These are phyloP conservation scores for Neocrepidodera transversa DNA, from an alignment of 2,888 invertebrate genomes.

Conservation along the genomic window DNA sequence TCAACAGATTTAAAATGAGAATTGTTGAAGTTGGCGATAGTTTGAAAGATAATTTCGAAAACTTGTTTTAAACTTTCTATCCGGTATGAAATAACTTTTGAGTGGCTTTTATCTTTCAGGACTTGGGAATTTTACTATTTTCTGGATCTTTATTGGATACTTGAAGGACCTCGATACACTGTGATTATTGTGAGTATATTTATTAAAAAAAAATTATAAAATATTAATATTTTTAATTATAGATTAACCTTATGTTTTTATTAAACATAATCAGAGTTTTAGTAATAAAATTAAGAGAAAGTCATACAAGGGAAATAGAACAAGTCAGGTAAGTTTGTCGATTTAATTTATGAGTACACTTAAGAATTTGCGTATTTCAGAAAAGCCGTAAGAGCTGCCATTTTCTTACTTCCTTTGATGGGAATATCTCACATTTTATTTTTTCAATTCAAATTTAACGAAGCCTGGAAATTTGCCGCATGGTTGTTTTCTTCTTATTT, in stretches of 20 bases:
- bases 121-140: slow-evolving; percentile 86
- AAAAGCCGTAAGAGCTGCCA: slow-evolving; percentile 81
- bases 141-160: slow-evolving; percentile 82
- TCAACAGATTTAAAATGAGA: too few species aligned
- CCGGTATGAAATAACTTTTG: slow-evolving; percentile 22
- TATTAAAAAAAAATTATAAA: too few species aligned
- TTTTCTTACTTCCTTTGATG: slow-evolving; percentile 79
- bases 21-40: too few species aligned
- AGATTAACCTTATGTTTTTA: slow-evolving; percentile 81
- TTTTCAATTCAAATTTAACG: slow-evolving; percentile 69
- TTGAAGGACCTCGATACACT: slow-evolving; percentile 84
- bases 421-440: slow-evolving; percentile 81
- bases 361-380: slow-evolving; percentile 74
- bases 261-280: slow-evolving; percentile 82
- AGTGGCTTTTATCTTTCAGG: slow-evolving; percentile 40
- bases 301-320: slow-evolving; percentile 76
- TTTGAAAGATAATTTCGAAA: too few species aligned
- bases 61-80: too few species aligned
- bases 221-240: slow-evolving; percentile 43
- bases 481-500: slow-evolving; percentile 84
- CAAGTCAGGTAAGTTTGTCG: slow-evolving; percentile 68
- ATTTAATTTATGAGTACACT: slow-evolving; percentile 71
- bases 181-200: slow-evolving; percentile 75
- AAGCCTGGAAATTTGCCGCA: slow-evolving; percentile 74
- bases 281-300: slow-evolving; percentile 76